Percentiles rank a stretch among this genome's conserved stretches.
Conservation (phyloP, 2,888 invertebrate genomes). For the Eupithecia vulgata region DNA sequence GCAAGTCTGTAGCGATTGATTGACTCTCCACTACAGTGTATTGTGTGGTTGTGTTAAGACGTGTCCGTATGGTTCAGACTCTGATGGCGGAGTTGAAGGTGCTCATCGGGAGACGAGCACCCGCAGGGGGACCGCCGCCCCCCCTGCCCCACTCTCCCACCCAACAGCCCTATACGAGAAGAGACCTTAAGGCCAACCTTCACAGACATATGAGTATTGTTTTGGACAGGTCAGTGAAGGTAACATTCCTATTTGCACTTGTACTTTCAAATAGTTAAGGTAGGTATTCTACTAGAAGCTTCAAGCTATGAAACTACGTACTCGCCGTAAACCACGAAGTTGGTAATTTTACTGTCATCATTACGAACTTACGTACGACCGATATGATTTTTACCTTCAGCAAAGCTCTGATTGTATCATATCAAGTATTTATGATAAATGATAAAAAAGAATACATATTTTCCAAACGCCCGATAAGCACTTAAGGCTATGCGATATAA, state of each 20-base stretch:
- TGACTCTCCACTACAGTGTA: slow-evolving; percentile 74
- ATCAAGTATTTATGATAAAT: slow-evolving; percentile 23
- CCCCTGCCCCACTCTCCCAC: slow-evolving; percentile 55
- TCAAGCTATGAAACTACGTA: slow-evolving; percentile 21
- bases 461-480: slow-evolving; percentile 23
- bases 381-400: slow-evolving; percentile 2
- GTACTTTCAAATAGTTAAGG: slow-evolving; percentile 12
- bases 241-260: slow-evolving; percentile 26
- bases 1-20: slow-evolving; percentile 69
- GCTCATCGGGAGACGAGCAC: slow-evolving; percentile 81
- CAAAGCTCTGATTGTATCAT: slow-evolving; percentile 5
- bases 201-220: slow-evolving; percentile 83
- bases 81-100: slow-evolving; percentile 82
- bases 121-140: slow-evolving; percentile 63
- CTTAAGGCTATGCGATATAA: neutral
- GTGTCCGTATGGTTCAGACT: slow-evolving; percentile 82
- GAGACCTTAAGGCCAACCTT: slow-evolving; percentile 80
- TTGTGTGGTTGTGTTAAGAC: slow-evolving; percentile 69
- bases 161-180: slow-evolving; percentile 74
- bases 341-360: neutral
- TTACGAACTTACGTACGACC: neutral
- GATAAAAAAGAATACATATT: slow-evolving; percentile 22
- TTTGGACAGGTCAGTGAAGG: slow-evolving; percentile 77
- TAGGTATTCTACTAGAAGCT: slow-evolving; percentile 8
- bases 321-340: slow-evolving; percentile 34